Base-by-base conservation (phyloP, 2,113 vertebrate genomes). In the Calypte anna region DNA sequence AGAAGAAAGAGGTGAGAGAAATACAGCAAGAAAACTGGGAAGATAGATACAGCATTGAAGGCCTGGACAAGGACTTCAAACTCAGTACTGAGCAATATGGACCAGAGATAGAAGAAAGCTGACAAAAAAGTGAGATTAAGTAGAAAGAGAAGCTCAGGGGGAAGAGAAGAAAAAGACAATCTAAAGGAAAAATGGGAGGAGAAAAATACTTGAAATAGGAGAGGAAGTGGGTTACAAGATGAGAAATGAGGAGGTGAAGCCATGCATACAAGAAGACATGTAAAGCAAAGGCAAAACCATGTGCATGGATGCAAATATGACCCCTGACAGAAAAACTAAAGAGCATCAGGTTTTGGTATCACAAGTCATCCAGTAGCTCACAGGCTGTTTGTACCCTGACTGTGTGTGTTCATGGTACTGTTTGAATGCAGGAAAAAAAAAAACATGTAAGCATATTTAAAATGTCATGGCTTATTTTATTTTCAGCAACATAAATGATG, bases 211-310 rank as follows among this genome's bases (percentile, higher is more conserved):
- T 59, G 28, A 83, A 69, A 46, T 1, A 6, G 51, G 9, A 78
- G 27, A 72, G n/a, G 25, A 68, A 76, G 31, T 85, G 11, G 19
- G 30, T 57, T 57, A 31, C 19, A 19, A 58, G 19, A 58, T 59
- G 19, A 38, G 40, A 12, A 66, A 23, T 13, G 50, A 79, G 33
- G 79, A 2, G 0, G 4, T 23, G 48, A 76, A 36, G 48, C 28
- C 3, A 2, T 28, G 17, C 1, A 0, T n/a, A 36, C 18, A 28
- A 14, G 30, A 79, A 74, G 15, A 25, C 1, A 2, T 1, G 3
- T 30, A 86, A 70, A 89, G 21, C 38, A 63, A 58, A 44, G 13
- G 31, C 14, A 66, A 75, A 10, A 36, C 58, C 43, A 18, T 2
- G 1, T 12, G 8, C 53, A 19, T 14, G 7, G 12, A 13, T 90